phyloP scores from a whole-genome alignment of 2,113 vertebrate genomes.

The Cephalophus harveyi region DNA sequence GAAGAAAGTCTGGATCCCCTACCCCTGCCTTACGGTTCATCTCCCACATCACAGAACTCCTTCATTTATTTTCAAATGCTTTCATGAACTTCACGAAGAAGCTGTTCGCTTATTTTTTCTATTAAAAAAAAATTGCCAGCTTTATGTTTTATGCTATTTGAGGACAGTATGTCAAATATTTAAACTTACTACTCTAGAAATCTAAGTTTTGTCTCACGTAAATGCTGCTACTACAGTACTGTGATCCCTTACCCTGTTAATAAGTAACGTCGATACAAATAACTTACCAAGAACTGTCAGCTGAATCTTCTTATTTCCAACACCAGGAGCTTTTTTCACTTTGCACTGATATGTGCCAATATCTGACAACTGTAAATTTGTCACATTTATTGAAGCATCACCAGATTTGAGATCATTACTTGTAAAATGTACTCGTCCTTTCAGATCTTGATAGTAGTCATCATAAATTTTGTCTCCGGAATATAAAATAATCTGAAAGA shows the following conservation, averaged over 20 bases:
- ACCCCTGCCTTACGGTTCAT: neutral
- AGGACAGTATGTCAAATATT: neutral
- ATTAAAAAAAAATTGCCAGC: neutral
- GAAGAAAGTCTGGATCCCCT: neutral
- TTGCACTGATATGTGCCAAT: slow-evolving; percentile 86
- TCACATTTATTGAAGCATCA: slow-evolving; percentile 91
- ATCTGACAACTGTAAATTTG: slow-evolving; percentile 86
- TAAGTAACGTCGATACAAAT: neutral
- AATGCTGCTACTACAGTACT: neutral
- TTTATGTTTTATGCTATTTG: neutral
- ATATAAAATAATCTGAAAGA: slow-evolving; percentile 90
- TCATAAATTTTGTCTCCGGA: slow-evolving; percentile 88
- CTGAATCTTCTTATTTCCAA: slow-evolving; percentile 87
- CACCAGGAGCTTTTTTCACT: slow-evolving; percentile 94
- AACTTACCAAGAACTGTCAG: slow-evolving; percentile 92
- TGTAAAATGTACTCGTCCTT: slow-evolving; percentile 90
- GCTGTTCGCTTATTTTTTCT: neutral
- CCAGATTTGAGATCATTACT: slow-evolving; percentile 87
- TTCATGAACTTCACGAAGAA: neutral
- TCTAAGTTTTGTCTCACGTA: neutral
- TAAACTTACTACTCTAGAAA: neutral
- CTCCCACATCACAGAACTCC: neutral
- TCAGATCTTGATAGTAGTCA: slow-evolving; percentile 81
- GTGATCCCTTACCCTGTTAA: neutral
- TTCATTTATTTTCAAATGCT: neutral